Conservation (phyloP, 2,888 invertebrate species). For the Caenorhabditis imperialis region DNA sequence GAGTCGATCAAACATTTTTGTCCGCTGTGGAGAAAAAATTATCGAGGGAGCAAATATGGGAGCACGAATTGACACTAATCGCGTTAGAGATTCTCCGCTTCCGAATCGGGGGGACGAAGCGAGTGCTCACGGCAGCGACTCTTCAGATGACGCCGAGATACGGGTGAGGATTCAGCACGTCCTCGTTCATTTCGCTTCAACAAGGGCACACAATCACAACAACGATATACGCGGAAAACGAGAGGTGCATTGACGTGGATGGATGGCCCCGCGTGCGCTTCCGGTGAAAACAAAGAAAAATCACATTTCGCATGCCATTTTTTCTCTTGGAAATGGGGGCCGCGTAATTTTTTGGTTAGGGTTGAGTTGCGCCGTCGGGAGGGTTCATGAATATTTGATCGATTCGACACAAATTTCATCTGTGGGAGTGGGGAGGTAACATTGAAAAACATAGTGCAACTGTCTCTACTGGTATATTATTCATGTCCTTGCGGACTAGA, state of each 20-base stretch:
- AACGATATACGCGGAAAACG: conserved; percentile 15
- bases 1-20: conserved; percentile 23
- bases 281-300: not conserved
- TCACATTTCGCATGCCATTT: conserved; percentile 6
- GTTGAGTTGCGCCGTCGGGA: conserved; percentile 3
- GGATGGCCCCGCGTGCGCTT: conserved; percentile 2
- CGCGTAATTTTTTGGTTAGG: not conserved
- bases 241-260: conserved; percentile 23
- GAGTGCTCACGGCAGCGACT: conserved; percentile 9
- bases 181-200: conserved; percentile 8
- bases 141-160: too few relatives aligned
- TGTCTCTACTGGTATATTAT: conserved; percentile 15
- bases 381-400: conserved; percentile 48
- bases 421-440: conserved; percentile 2
- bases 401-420: conserved; percentile 31
- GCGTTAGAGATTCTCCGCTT: conserved; percentile 41
- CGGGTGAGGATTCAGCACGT: not conserved
- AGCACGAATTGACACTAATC: conserved; percentile 36
- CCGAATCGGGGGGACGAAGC: conserved; percentile 34
- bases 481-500: conserved; percentile 14
- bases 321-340: not conserved
- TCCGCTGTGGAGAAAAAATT: conserved; percentile 8
- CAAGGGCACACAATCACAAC: conserved; percentile 30
- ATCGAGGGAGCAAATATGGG: conserved; percentile 13
- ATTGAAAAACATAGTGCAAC: conserved; percentile 21